These are phyloP conservation scores for Linepithema humile DNA, from an alignment of 1,140 invertebrate species.

Conservation along the genomic window DNA sequence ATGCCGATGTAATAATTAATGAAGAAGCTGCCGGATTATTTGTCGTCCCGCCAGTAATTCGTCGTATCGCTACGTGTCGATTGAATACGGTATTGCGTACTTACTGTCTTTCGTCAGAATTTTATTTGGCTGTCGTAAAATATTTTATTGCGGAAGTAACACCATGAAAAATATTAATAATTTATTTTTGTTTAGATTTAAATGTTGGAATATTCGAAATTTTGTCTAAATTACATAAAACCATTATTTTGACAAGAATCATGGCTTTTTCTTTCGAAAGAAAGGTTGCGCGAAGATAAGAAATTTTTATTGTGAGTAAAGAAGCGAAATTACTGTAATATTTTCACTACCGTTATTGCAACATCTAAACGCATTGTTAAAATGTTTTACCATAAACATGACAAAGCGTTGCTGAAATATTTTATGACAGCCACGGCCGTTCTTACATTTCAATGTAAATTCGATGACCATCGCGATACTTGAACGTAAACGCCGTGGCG, in stretches of 20 bases:
- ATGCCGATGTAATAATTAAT: conserved; percentile 30
- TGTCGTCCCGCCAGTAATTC: not conserved
- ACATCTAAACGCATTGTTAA: not conserved
- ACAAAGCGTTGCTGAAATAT: not conserved
- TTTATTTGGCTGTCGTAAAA: not conserved
- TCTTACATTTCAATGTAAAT: not conserved
- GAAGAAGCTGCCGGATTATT: conserved; percentile 14
- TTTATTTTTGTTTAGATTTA: too few relatives aligned
- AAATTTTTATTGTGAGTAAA: too few relatives aligned
- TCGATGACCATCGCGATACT: not conserved
- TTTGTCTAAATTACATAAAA: too few relatives aligned
- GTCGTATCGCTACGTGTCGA: not conserved
- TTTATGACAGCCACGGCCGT: not conserved
- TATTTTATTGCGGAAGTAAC: too few relatives aligned
- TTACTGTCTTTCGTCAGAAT: not conserved
- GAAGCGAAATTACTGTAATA: not conserved
- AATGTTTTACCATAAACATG: not conserved
- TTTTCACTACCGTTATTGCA: not conserved
- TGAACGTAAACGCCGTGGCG: not conserved
- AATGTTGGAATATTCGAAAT: too few relatives aligned
- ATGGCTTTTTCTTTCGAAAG: too few relatives aligned
- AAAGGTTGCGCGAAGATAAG: too few relatives aligned
- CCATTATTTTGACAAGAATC: too few relatives aligned
- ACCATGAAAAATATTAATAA: too few relatives aligned
- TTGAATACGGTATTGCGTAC: not conserved